phyloP scores from a whole-genome alignment of 2,797 vertebrate genomes.

The Morus bassanus region DNA sequence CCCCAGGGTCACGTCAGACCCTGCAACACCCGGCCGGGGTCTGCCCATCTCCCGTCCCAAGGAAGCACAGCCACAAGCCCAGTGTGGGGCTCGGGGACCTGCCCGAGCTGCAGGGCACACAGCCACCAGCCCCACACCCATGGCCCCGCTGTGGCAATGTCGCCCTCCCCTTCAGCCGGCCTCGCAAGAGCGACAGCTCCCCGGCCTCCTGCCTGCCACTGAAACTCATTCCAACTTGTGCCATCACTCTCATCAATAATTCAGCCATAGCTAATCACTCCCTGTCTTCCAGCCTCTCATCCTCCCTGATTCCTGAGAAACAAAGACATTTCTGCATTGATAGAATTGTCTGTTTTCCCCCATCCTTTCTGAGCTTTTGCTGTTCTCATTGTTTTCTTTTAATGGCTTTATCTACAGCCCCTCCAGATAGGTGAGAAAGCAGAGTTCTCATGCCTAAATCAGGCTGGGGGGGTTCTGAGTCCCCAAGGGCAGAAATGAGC shows the following conservation, averaged over 20 bases:
- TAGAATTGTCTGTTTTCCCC: background rate
- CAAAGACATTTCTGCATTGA: background rate
- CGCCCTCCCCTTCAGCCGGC: background rate
- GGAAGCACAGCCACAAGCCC: background rate
- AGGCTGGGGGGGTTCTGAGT: background rate
- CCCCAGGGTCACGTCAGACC: background rate
- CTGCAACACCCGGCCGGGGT: accelerated
- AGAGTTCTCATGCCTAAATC: background rate
- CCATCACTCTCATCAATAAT: constrained; percentile 39
- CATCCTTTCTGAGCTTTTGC: background rate
- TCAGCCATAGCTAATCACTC: constrained; percentile 19
- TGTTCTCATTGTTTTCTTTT: background rate
- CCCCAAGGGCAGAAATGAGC: background rate
- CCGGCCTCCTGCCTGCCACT: background rate
- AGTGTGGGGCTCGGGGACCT: accelerated
- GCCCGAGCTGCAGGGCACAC: background rate
- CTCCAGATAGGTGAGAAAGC: background rate
- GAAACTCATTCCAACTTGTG: background rate
- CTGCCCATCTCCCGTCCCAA: background rate
- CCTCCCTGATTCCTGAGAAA: constrained; percentile 1
- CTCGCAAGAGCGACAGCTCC: accelerated
- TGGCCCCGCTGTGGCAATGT: accelerated
- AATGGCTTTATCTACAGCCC: background rate
- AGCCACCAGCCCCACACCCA: background rate
- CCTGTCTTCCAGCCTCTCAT: constrained; percentile 5